Base-by-base conservation (phyloP, 2,113 vertebrate species). In the Pterocles burchelli region DNA sequence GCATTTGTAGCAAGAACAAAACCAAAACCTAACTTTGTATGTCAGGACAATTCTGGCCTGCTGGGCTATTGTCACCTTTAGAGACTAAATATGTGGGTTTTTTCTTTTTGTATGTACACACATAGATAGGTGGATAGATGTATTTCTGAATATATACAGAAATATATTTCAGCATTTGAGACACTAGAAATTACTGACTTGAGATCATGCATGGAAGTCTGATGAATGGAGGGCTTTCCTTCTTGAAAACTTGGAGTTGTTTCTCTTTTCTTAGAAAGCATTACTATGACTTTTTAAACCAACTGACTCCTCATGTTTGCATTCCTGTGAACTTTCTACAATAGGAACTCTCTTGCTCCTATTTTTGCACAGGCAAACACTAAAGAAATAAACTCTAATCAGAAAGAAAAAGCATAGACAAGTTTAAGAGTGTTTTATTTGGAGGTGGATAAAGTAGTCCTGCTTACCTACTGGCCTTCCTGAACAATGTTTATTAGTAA, bases 51-150 rank as follows among this genome's bases (percentile, higher is more conserved):
- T 71, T 67, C 14, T 57, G 49, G 14, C 16, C 58, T 45, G 19
- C 52, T 65, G 26, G 45, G 38, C n/a, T 70, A 43, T 5, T 1
- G 3, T 34, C 24, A 81, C 38, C 43, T 54, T 80, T 5, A 58
- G 7, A 51, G n/a, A 73, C 4, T 24, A 91, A 51, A 24, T 7
- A 57, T 2, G 8, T 17, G 3, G 5, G 1, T 0, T 12, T 73
- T 61, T 65, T 73, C 13, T 17, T 75, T 82, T 70, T 79, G n/a
- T 31, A 34, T 8, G 58, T 3, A 34, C 2, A 36, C 13, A 68
- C 22, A 59, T 5, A 65, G 3, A 43, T 5, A 70, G 34, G 7
- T 61, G 7, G 70, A 22, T 0, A 85, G 48, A 45, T 3, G 13
- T 29, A 2, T 25, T 2, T 31, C 14, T 24, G 11, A 21, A 31